These are phyloP conservation scores for Drosophila percnosoma DNA, from an alignment of 2,888 invertebrate species.

Conservation along the genomic window DNA sequence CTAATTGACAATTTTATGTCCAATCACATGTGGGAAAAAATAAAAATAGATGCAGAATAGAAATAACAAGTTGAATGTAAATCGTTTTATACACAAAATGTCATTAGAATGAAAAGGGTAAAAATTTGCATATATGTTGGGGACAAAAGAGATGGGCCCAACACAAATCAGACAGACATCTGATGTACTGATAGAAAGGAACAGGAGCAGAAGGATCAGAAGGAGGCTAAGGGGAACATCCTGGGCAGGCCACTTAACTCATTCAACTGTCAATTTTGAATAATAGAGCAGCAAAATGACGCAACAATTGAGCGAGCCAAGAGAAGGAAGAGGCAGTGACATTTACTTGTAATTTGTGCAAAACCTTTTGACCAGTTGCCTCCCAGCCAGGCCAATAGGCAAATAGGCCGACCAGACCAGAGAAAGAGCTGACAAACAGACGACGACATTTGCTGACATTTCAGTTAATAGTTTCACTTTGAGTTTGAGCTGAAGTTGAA, in stretches of 20 bases:
- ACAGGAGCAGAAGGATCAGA: conserved; percentile 1
- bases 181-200: conserved; percentile 30
- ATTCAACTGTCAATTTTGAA: conserved; percentile 78
- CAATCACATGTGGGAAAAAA: conserved; percentile 39
- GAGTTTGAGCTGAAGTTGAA: not conserved
- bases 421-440: conserved; percentile 2
- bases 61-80: conserved; percentile 39
- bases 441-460: conserved; percentile 10
- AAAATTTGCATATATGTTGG: conserved; percentile 14
- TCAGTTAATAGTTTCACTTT: conserved; percentile 4
- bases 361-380: conserved; percentile 53
- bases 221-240: conserved; percentile 10
- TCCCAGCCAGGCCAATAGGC: not conserved
- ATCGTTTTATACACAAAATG: conserved; percentile 52
- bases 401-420: conserved; percentile 36
- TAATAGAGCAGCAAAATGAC: conserved; percentile 74
- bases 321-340: conserved; percentile 38
- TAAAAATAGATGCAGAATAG: conserved; percentile 16
- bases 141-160: not conserved
- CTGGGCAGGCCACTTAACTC: conserved; percentile 67
- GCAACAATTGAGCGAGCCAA: conserved; percentile 59
- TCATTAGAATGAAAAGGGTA: conserved; percentile 66
- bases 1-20: conserved; percentile 72
- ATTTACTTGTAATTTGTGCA: conserved; percentile 72
- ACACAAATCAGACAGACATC: conserved; percentile 35